Base-by-base conservation (phyloP, 2,888 invertebrate genomes). In the Congeria kusceri region DNA sequence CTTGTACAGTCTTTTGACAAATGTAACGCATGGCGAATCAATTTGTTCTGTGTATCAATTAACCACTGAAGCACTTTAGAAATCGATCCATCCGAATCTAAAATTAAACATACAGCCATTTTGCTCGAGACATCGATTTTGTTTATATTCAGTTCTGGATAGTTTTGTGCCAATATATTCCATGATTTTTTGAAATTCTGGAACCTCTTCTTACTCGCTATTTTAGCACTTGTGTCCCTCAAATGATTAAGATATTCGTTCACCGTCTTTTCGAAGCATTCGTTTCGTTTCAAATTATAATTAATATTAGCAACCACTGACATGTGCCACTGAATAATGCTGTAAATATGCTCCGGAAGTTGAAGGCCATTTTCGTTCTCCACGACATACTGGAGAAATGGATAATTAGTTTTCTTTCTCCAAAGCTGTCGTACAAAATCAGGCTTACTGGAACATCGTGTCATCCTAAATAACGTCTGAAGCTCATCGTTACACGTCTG, bases 271-370 rank as follows among this genome's bases (percentile, higher is more conserved):
- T 78, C 71, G 56, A 74, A 58, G 49, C 81, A 87, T 20, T 79
- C 72, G 1, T 70, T 66, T 57, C 77, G 80, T 57, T 77, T 80
- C 58, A 85, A 69, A 27, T 67, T 76, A 67, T 83, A 87, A 63
- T 77, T 84, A 27, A 67, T 67, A 59, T 67, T 69, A 28, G 77
- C 32, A 11, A 83, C 75, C 20, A 71, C 71, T 28, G 77, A 23
- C 46, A 81, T 28, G 46, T 87, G 85, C 86, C 86, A 87, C n/a
- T 74, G 80, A 3, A 87, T 28, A 15, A 87, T 75, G 9, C 63
- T 44, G 11, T 64, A 53, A 3, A 87, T 74, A 32, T 79, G 70
- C 23, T 74, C 57, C 59, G 78, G 80, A 2, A 83, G 32, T 13
- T 25, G 0, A 13, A 87, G 69, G 18, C 61, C 27, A 9, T 64